Evolutionary conservation across 2,888 invertebrate genomes (phyloP), one percentile per base, ranked within the genome.

Genomic region (Chrysolina haemoptera): DNA sequence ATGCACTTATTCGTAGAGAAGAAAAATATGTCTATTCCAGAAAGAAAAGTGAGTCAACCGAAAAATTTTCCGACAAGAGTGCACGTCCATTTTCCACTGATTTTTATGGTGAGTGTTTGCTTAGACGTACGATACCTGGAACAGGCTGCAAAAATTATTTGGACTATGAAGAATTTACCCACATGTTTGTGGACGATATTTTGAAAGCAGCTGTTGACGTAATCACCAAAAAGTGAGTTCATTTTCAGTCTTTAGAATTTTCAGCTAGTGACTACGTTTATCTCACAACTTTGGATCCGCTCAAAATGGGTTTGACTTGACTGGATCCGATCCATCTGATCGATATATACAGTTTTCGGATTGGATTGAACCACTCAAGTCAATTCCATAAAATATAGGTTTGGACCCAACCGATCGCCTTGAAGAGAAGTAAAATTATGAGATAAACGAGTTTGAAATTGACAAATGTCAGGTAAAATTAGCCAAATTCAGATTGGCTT

Each of bases 161-260:
- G 40, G 66, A 67, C 66, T 67, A 67, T 48, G 66, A 67, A 18
- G 66, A 67, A n/a, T 67, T 67, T 53, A 67, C 50, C n/a, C 43
- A 18, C 50, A 53, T 53, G 9, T 65, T 75, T 43, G 67, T 73
- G 27, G 72, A 75, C 22, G 70, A 75, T 27, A 67, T 75, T 20
- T 14, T 75, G 41, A 12, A 75, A 12, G 20, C 62, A n/a, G 75
- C 75, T 9, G n/a, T 67, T 14, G 62, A 70, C 3, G 40, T n/a
- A 1, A 22, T 75, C 9, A 10, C n/a, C 41, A 63, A 22, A n/a
- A 69, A 12, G 69, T 69, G 41, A 67, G 66, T 67, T 14, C n/a
- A 27, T 5, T 6, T 59, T 5, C 22, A 59, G 14, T 27, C 4
- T 27, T 53, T 48, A 2, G 14, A 16, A 48, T n/a, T n/a, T n/a